Evolutionary conservation across 92 coral and sea anemone genomes (phyloP).

Genomic region (Desmophyllum pertusum): DNA sequence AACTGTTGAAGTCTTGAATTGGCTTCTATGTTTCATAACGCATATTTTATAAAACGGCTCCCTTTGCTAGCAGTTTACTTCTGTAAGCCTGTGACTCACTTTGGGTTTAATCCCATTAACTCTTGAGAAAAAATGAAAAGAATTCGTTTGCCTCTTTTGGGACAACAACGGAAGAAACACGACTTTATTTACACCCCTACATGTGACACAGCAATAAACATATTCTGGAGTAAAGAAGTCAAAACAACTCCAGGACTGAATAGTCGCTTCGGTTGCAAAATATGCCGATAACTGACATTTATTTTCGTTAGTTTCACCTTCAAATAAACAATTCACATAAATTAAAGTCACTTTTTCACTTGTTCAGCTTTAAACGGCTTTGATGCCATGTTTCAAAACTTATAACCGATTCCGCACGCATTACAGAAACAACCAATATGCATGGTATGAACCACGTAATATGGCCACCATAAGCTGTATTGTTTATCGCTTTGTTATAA

Average conservation of each 20-base stretch:
- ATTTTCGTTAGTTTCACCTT: background rate
- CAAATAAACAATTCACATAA: background rate
- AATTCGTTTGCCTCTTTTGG: background rate
- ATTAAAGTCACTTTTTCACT: background rate
- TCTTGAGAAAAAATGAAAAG: background rate
- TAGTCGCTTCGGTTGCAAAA: background rate
- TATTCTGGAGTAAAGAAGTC: background rate
- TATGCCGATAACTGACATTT: background rate
- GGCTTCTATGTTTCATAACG: background rate
- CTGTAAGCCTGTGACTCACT: background rate
- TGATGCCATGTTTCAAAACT: background rate
- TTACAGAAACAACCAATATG: conserved; percentile 18
- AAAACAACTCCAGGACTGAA: background rate
- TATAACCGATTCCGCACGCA: background rate
- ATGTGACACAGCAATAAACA: background rate
- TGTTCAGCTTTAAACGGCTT: background rate
- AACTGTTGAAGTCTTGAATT: background rate
- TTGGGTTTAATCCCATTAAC: conserved; percentile 11
- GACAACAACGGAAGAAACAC: background rate
- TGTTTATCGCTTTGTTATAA: conserved; percentile 18
- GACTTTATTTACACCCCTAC: background rate
- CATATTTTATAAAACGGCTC: background rate
- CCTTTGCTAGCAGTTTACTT: background rate
- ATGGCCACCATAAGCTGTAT: background rate
- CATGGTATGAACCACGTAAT: conserved; percentile 14